Percentiles rank a stretch among this genome's conserved stretches.
Evolutionary conservation across 2,113 vertebrate genomes (phyloP).

Genomic region (Acrocephalus kingi): DNA sequence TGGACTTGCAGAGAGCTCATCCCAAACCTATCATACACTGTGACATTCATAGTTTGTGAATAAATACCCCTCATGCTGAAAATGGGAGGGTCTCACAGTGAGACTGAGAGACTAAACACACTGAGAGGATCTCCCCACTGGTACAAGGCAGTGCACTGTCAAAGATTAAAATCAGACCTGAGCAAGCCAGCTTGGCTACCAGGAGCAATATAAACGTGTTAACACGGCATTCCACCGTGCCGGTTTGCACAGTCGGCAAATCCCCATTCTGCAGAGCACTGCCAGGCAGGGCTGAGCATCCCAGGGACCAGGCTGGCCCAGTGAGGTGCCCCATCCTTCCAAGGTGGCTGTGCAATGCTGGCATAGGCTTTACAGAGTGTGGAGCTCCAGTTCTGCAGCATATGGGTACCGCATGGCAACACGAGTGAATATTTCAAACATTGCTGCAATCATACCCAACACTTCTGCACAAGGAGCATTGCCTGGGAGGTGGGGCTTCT

Average conservation of each 20-base stretch:
- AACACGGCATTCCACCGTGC: accelerated
- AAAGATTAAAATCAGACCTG: neutral
- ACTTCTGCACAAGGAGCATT: neutral
- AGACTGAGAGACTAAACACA: neutral
- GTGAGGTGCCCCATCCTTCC: neutral
- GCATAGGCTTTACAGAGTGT: neutral
- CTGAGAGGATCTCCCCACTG: neutral
- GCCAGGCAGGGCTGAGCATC: neutral
- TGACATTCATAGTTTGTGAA: neutral
- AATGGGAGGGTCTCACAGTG: neutral
- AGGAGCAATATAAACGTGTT: neutral
- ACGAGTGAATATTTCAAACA: neutral
- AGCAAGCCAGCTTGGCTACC: neutral
- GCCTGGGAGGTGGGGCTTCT: neutral
- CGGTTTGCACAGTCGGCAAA: accelerated
- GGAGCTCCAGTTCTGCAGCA: neutral
- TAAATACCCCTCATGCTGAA: neutral
- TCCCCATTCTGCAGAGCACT: neutral
- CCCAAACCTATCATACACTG: neutral
- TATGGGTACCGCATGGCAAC: accelerated
- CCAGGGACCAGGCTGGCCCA: neutral
- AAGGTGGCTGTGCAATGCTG: neutral
- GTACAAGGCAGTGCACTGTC: neutral
- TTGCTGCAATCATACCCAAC: neutral
- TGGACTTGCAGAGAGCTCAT: neutral